Conservation (phyloP, 2,888 invertebrate species). For the Coelogynopora nodosa region DNA sequence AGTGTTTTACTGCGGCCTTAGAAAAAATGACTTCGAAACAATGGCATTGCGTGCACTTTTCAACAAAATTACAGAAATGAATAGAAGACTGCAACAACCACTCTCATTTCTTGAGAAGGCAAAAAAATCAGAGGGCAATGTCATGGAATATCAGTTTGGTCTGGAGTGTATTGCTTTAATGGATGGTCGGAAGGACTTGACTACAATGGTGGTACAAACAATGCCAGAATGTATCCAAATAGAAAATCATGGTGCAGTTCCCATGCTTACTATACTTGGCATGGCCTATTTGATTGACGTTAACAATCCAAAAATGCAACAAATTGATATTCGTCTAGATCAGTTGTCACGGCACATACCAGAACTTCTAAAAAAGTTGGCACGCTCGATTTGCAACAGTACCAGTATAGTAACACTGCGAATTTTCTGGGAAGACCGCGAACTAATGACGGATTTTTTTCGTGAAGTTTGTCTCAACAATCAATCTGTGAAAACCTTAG, state of each 20-base stretch:
- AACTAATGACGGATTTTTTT: conserved; percentile 43
- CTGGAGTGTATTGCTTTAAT: conserved; percentile 43
- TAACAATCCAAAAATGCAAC: conserved; percentile 49
- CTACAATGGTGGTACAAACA: conserved; percentile 39
- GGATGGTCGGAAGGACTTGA: conserved; percentile 41
- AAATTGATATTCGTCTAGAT: conserved; percentile 53
- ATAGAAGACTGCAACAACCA: conserved; percentile 27
- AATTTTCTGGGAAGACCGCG: conserved; percentile 39
- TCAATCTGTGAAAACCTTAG: conserved; percentile 32
- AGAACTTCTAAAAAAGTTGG: conserved; percentile 50
- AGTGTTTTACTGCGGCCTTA: conserved; percentile 52
- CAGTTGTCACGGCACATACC: conserved; percentile 50
- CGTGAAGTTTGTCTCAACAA: conserved; percentile 37
- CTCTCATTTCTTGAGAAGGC: background rate
- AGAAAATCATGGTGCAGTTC: conserved; percentile 36
- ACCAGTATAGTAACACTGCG: conserved; percentile 49
- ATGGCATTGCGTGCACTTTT: conserved; percentile 39
- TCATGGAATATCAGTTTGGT: conserved; percentile 43
- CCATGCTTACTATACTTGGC: conserved; percentile 40
- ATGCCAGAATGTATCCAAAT: conserved; percentile 38
- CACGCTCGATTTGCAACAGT: conserved; percentile 50
- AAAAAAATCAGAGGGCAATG: conserved; percentile 30
- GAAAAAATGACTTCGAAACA: conserved; percentile 51
- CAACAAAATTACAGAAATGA: conserved; percentile 39
- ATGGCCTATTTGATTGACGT: conserved; percentile 43